Conservation (phyloP, 2,888 invertebrate genomes). For the Physocephala rufipes region DNA sequence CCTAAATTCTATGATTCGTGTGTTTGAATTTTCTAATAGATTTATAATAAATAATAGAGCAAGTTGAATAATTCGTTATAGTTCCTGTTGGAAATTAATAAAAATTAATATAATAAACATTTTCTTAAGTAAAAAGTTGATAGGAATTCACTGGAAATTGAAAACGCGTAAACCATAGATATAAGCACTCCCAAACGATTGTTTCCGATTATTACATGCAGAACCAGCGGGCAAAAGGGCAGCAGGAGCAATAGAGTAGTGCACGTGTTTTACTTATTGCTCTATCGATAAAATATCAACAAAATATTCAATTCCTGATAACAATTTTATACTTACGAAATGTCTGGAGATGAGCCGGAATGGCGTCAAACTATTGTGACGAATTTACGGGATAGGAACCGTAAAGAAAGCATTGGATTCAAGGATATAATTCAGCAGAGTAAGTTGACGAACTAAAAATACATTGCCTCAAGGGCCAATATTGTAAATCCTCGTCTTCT, state of each 20-base stretch:
- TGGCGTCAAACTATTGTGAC: slow-evolving; percentile 79
- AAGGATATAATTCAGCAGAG: slow-evolving; percentile 83
- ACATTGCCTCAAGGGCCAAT: not conserved
- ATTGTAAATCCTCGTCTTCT: slow-evolving; percentile 1
- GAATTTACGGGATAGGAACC: slow-evolving; percentile 79
- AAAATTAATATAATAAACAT: not conserved
- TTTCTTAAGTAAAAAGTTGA: slow-evolving; percentile 12
- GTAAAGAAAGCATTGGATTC: slow-evolving; percentile 77
- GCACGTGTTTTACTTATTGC: too few relatives aligned
- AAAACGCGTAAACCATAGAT: not conserved
- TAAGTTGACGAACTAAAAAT: slow-evolving; percentile 68
- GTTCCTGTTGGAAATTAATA: not conserved
- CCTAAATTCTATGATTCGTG: slow-evolving; percentile 19
- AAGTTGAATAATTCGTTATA: not conserved
- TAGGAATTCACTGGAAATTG: not conserved
- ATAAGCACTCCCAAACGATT: not conserved
- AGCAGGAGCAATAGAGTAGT: not conserved
- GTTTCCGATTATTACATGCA: not conserved
- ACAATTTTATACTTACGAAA: slow-evolving; percentile 41
- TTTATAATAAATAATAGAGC: not conserved
- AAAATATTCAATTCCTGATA: not conserved
- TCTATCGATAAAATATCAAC: not conserved
- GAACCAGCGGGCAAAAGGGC: not conserved
- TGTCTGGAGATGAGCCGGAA: slow-evolving; percentile 63
- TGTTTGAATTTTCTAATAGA: slow-evolving; percentile 7